Percentiles rank a stretch among this genome's conserved stretches.
These are phyloP conservation scores for Zaprionus ghesquierei DNA, from an alignment of 1,140 invertebrate species.

Conservation along the genomic window DNA sequence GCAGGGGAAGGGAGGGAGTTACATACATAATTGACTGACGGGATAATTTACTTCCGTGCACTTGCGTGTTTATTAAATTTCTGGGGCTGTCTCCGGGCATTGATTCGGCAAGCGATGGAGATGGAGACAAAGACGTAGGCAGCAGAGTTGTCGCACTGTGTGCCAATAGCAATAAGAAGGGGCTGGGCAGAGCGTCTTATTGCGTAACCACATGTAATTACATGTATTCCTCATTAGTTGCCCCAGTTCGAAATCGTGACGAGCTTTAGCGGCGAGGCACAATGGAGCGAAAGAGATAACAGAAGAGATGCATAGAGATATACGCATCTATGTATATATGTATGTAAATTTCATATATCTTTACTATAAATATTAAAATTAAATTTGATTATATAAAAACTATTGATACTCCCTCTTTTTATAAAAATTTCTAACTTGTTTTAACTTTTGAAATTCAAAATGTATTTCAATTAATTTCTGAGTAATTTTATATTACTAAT, in stretches of 20 bases:
- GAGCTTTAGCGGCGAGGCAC: constrained; percentile 36
- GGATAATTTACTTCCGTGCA: constrained; percentile 79
- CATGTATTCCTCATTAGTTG: constrained; percentile 72
- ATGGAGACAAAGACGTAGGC: not conserved
- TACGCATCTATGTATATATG: too few relatives aligned
- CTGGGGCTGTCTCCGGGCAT: constrained; percentile 68
- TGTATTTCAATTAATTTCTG: too few relatives aligned
- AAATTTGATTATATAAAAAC: too few relatives aligned
- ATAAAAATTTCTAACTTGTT: too few relatives aligned
- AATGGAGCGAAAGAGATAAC: constrained; percentile 25
- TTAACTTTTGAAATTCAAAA: too few relatives aligned
- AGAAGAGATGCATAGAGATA: not conserved
- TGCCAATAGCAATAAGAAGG: constrained; percentile 14
- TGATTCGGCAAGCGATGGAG: constrained; percentile 47
- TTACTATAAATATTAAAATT: too few relatives aligned
- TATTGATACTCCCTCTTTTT: too few relatives aligned
- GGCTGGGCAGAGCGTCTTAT: constrained; percentile 37
- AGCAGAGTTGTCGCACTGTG: constrained; percentile 3
- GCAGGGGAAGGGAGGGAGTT: constrained; percentile 12
- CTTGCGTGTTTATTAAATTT: constrained; percentile 81
- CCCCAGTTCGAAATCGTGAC: constrained; percentile 58
- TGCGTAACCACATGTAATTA: constrained; percentile 75
- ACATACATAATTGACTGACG: constrained; percentile 76
- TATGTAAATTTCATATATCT: too few relatives aligned
- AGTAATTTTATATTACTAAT: too few relatives aligned